phyloP scores from a whole-genome alignment of 2,113 vertebrate genomes.

The Aldabrachelys gigantea region DNA sequence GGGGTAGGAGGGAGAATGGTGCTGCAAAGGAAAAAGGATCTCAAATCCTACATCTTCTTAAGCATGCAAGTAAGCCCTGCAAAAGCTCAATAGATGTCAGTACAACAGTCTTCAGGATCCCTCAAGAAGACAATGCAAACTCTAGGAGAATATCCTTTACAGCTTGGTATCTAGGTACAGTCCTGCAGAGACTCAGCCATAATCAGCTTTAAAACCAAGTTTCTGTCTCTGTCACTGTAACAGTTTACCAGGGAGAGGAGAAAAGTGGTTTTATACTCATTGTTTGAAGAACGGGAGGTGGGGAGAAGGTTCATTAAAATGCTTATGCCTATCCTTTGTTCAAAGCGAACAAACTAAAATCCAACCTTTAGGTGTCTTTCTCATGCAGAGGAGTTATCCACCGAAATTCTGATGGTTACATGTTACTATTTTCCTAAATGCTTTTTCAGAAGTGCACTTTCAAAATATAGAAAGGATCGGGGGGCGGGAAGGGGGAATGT shows the following conservation, averaged over 20 bases:
- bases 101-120: not conserved
- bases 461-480: not conserved
- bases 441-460: not conserved
- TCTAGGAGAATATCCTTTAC: not conserved
- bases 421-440: not conserved
- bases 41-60: not conserved
- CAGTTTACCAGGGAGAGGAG: not conserved
- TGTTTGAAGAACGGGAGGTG: not conserved
- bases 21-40: not conserved
- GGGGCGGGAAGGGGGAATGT: too few species aligned
- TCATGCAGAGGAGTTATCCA: not conserved
- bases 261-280: not conserved
- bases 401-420: not conserved
- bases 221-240: not conserved
- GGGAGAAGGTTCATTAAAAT: not conserved
- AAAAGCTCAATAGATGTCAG: not conserved
- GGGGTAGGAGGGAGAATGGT: not conserved
- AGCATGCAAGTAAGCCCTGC: not conserved
- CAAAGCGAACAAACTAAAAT: accelerated
- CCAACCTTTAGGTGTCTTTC: not conserved
- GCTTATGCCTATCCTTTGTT: conserved; percentile 4
- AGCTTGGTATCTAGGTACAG: not conserved
- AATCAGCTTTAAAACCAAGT: not conserved
- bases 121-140: accelerated
- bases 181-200: not conserved